Conservation (phyloP, 2,113 vertebrate species). For the Emydura subglobosa region DNA sequence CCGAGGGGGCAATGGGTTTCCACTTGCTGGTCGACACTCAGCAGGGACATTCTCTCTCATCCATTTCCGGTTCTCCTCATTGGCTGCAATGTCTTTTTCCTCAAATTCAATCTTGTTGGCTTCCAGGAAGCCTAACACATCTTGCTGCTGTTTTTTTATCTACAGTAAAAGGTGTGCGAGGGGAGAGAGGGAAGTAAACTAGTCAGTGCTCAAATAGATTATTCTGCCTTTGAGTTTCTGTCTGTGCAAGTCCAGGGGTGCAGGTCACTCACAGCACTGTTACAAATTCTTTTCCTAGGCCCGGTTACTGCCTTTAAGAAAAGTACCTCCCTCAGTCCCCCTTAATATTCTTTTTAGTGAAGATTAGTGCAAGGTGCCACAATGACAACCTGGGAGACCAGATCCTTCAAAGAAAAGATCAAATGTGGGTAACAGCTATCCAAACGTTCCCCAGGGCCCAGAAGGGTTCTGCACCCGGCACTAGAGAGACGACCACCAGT, state of each 20-base stretch:
- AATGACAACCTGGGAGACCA: background rate
- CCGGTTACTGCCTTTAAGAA: background rate
- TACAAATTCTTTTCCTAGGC: background rate
- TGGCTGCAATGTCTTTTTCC: constrained; percentile 95
- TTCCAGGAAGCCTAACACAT: constrained; percentile 92
- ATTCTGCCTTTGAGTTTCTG: background rate
- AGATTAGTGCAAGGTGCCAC: background rate
- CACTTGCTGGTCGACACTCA: constrained; percentile 86
- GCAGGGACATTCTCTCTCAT: constrained; percentile 97
- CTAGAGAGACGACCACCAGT: background rate
- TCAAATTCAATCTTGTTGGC: constrained; percentile 96
- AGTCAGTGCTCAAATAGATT: background rate
- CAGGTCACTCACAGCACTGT: background rate
- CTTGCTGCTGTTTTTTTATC: constrained; percentile 99
- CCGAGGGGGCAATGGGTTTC: constrained; percentile 94
- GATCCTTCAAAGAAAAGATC: background rate
- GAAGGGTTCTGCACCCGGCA: background rate
- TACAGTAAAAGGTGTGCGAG: constrained; percentile 56
- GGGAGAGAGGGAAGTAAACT: background rate
- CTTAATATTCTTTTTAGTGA: background rate
- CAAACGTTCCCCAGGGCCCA: background rate
- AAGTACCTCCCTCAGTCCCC: background rate
- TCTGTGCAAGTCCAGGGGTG: background rate
- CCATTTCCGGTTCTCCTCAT: constrained; percentile 94
- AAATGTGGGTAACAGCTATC: background rate